These are phyloP conservation scores for Mythimna lalbum DNA, from an alignment of 2,888 invertebrate species.

Conservation along the genomic window DNA sequence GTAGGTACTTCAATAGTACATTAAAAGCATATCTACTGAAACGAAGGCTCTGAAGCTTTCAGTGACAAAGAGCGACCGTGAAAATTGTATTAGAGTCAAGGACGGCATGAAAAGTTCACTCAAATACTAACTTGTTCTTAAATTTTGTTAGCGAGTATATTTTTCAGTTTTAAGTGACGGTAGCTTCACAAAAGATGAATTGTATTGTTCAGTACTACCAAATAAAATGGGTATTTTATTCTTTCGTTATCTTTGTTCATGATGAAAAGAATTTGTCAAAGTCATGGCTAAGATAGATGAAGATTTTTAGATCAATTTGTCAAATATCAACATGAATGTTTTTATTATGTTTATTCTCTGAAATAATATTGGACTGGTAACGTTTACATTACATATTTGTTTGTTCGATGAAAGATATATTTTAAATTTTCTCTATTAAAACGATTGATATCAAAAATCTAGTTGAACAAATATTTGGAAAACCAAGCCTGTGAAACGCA, in stretches of 20 bases:
- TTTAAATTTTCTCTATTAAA: not conserved
- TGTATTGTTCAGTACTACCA: slow-evolving; percentile 2
- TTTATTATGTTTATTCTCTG: not conserved
- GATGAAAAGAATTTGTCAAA: not conserved
- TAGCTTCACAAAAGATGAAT: slow-evolving; percentile 15
- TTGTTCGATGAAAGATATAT: not conserved
- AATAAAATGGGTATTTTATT: slow-evolving; percentile 9
- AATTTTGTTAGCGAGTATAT: slow-evolving; percentile 30
- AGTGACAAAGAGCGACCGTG: slow-evolving; percentile 63
- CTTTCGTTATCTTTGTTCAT: not conserved
- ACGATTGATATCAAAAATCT: too few species aligned
- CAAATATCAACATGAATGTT: not conserved
- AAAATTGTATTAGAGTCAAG: slow-evolving; percentile 66
- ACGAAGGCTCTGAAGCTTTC: slow-evolving; percentile 54
- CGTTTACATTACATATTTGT: not conserved
- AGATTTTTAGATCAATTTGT: not conserved
- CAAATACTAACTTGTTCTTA: slow-evolving; percentile 52
- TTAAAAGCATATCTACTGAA: slow-evolving; percentile 61
- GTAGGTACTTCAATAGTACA: slow-evolving; percentile 42
- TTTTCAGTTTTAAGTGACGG: slow-evolving; percentile 27
- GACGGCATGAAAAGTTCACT: slow-evolving; percentile 56
- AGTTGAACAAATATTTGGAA: not conserved
- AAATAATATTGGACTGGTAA: not conserved
- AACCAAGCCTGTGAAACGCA: not conserved
- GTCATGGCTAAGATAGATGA: slow-evolving; percentile 2